Evolutionary conservation across 2,888 invertebrate species (phyloP).

Genomic region (Prenolepis imparis): DNA sequence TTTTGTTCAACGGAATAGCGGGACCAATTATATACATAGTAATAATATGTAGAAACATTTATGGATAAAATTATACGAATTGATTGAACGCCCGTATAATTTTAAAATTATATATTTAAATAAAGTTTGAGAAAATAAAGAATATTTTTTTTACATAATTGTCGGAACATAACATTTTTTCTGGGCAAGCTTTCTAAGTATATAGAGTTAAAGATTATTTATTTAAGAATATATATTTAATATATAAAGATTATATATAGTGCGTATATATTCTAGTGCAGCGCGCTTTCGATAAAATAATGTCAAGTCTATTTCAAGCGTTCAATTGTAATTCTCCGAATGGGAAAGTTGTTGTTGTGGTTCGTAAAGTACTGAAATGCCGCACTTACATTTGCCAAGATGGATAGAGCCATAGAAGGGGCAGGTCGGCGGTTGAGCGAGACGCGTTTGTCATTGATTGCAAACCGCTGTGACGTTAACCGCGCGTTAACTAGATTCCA

Average conservation of each 20-base stretch:
- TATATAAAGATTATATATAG: no score
- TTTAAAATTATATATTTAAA: not conserved
- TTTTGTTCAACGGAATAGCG: constrained; percentile 8
- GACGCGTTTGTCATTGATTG: constrained; percentile 47
- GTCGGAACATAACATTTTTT: not conserved
- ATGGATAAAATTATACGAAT: not conserved
- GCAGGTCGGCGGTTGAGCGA: constrained; percentile 9
- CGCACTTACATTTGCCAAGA: constrained; percentile 48
- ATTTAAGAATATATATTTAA: no score
- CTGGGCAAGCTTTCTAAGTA: not conserved
- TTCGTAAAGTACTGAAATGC: constrained; percentile 35
- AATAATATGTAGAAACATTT: not conserved
- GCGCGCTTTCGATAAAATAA: not conserved
- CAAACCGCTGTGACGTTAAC: constrained; percentile 60
- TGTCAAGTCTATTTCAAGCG: constrained; percentile 18
- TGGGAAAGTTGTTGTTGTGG: constrained; percentile 37
- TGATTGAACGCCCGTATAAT: not conserved
- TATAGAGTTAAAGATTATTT: not conserved
- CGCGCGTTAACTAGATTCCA: constrained; percentile 60
- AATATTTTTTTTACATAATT: not conserved
- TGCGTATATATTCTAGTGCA: not conserved
- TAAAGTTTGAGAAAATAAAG: not conserved
- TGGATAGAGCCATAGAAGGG: constrained; percentile 43
- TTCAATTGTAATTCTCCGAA: constrained; percentile 31
- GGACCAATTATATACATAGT: not conserved